phyloP scores from a whole-genome alignment of 2,113 vertebrate species.

The Triplophysa tibetana region DNA sequence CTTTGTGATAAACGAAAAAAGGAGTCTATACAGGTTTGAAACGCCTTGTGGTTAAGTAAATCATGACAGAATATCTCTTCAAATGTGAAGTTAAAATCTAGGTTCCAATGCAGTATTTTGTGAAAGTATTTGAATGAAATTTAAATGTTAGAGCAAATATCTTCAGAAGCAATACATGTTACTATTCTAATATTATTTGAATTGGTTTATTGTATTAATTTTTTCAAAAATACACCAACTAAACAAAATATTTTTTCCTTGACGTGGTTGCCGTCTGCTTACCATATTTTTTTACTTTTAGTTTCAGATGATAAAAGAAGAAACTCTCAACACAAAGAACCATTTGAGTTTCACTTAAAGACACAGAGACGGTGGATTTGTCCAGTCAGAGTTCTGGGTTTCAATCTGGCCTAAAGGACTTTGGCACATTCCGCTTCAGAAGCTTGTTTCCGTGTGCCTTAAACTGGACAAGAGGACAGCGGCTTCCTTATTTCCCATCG shows the following conservation, averaged over 20 bases:
- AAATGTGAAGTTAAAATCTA: no score
- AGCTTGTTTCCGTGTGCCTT: slow-evolving; percentile 57
- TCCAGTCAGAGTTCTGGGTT: neutral
- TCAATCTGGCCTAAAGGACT: neutral
- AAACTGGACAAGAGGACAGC: slow-evolving; percentile 51
- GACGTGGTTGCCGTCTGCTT: neutral
- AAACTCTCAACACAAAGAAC: slow-evolving; percentile 21
- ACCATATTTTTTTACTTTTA: slow-evolving; percentile 43
- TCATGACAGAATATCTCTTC: no score
- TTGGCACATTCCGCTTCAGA: neutral
- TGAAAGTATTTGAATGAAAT: neutral
- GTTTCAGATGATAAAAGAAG: slow-evolving; percentile 56
- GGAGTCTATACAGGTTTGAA: no score
- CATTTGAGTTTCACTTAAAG: slow-evolving; percentile 18
- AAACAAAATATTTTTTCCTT: no score
- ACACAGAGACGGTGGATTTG: slow-evolving; percentile 29
- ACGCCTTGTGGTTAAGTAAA: no score
- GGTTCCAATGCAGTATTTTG: no score
- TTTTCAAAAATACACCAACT: no score
- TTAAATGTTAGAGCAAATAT: neutral
- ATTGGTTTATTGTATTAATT: no score
- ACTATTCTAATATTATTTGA: no score
- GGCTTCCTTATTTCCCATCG: slow-evolving; percentile 38
- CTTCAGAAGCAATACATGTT: no score
- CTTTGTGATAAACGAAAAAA: no score